Conservation (phyloP, 2,113 vertebrate species). For the Erythrocercus mccallii region DNA sequence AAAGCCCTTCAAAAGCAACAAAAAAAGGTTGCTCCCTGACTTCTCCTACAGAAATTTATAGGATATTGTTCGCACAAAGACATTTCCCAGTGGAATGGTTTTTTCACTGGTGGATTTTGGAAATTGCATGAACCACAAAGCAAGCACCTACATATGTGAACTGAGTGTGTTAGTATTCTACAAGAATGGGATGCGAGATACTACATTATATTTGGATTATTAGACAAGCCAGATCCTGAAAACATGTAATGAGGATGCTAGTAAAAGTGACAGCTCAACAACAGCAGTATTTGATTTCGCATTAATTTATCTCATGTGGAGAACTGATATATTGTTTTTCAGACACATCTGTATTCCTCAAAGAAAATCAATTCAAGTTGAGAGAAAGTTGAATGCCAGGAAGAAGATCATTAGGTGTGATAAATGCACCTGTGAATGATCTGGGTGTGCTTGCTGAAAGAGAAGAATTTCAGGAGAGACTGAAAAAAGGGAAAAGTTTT, state of each 20-base stretch:
- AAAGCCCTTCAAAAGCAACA: constrained; percentile 26
- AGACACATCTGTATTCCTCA: constrained; percentile 10
- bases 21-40: not conserved
- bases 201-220: not conserved
- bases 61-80: not conserved
- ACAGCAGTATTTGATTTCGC: constrained; percentile 34
- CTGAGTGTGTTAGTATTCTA: not conserved
- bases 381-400: not conserved
- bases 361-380: constrained; percentile 15
- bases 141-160: not conserved
- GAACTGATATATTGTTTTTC: constrained; percentile 7
- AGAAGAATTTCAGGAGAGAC: not conserved
- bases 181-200: not conserved
- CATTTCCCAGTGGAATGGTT: not conserved
- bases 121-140: not conserved
- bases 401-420: not conserved
- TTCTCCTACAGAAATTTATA: not conserved
- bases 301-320: constrained; percentile 35
- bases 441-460: not conserved
- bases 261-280: constrained; percentile 46
- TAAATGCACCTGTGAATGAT: not conserved
- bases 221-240: not conserved
- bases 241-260: not conserved
- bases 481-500: constrained; percentile 12
- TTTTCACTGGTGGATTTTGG: not conserved